Base-by-base conservation (phyloP, 2,113 vertebrate species). In the Calcarius ornatus region DNA sequence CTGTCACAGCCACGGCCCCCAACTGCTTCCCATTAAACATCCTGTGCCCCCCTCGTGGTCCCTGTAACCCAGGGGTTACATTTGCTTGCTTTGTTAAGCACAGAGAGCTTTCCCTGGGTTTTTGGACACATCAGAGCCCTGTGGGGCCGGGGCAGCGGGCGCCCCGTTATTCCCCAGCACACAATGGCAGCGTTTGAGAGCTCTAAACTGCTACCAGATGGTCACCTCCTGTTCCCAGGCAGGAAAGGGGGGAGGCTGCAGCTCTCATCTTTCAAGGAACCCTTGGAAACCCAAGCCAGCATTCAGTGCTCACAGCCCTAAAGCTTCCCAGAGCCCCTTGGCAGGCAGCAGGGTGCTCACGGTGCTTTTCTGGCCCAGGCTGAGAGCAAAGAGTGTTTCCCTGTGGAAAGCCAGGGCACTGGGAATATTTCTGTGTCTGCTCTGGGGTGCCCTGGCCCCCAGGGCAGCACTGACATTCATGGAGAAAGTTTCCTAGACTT, bases 191-290 rank as follows among this genome's bases (percentile, higher is more conserved):
- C 11, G 19, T 96, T 96, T 95, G 84, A 96, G 93, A 90, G 83
- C 88, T 64, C 94, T 69, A 96, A 96, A 97, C 88, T 96, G 95
- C 94, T 97, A 97, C 95, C 95, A 97, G 95, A 96, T 97, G 94
- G 94, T 92, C 82, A 96, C 94, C 94, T 96, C 90, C 93, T 95
- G 95, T 93, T 96, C 88, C 92, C 2, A 5, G 64, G 82, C 76
- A 96, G 92, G 90, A 81, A 76, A 91, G 63, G 94, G 95, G 95
- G 95, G 91, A 95, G 95, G 95, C 90, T 86, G 79, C 90, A 90
- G 82, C 71, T 83, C 88, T 95, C 90, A 81, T 93, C 94, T 96
- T 96, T 96, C 95, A 97, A 90, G 77, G 72, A 95, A 65, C 79
- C 40, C 80, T 88, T 71, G 76, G 92, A 96, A 96, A 96, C 42